Evolutionary conservation across 1,140 invertebrate species (phyloP), one percentile per base, ranked within the genome.

Genomic region (Colletes latitarsis): DNA sequence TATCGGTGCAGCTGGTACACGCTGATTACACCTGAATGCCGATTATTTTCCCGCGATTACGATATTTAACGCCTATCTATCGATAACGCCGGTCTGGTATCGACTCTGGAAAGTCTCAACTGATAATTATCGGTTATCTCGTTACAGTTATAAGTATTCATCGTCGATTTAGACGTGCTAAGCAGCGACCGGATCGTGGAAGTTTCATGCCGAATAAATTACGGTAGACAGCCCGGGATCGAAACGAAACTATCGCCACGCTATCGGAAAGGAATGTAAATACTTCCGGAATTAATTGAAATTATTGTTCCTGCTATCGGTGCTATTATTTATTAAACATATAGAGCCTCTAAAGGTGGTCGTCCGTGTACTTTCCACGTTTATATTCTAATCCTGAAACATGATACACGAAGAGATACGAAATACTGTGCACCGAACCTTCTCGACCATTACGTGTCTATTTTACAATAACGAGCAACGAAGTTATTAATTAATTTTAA

Each of bases 61-160:
- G 49, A 55, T 64, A 71, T 79, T 73, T 76, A 76, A 76, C 21
- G 52, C 53, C 53, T 72, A 78, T 72, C 63, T 66, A 75, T 58
- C 71, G 71, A 60, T 75, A 67, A 60, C 62, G 52, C 52, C 10
- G 62, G 67, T 73, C 69, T 79, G 53, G 17, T 77, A 77, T 62
- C 66, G 55, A 19, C 67, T 41, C 49, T 14, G 14, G 21, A 17
- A n/a, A 49, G 30, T 19, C 43, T 55, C 6, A 62, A n/a, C 55
- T 52, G 58, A 78, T 78, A 78, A 78, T 78, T 78, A 78, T 62
- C 68, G 19, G 1, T 6, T 30, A 46, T 60, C 52, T 63, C 15
- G 57, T 72, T 30, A 49, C 69, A 5, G 46, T 3, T 3, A 46
- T 46, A 30, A 30, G 30, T 30, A 41, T 10, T 49, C 30, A 30